These are phyloP conservation scores for Cichladusa arquata DNA, from an alignment of 2,113 vertebrate genomes.

Conservation along the genomic window DNA sequence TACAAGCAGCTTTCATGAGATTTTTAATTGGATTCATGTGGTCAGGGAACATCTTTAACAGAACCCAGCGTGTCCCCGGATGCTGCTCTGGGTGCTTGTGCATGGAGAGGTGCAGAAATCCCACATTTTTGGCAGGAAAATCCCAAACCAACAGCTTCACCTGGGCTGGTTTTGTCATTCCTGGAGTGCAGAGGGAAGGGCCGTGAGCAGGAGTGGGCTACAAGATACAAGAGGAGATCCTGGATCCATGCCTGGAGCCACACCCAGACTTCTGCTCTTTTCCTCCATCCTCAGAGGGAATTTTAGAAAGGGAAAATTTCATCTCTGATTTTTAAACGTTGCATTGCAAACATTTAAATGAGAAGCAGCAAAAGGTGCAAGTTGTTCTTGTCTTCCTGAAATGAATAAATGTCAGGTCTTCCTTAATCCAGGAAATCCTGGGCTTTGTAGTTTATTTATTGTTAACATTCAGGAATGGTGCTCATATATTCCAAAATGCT, in stretches of 20 bases:
- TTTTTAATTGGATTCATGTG: background rate
- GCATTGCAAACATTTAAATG: background rate
- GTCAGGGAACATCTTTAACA: background rate
- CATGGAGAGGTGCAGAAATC: background rate
- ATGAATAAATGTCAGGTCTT: background rate
- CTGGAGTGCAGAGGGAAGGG: too few species aligned
- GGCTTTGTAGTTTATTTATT: background rate
- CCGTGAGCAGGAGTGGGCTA: too few species aligned
- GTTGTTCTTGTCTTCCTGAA: background rate
- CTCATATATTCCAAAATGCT: background rate
- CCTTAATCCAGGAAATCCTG: background rate
- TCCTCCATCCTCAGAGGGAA: background rate
- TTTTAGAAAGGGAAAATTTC: background rate
- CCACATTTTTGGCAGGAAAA: background rate
- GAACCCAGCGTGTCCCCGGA: background rate
- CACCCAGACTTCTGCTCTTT: rapidly evolving
- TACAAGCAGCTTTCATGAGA: background rate
- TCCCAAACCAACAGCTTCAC: background rate
- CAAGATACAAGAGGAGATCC: rapidly evolving
- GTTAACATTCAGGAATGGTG: background rate
- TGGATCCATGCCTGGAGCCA: background rate
- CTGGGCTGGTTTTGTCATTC: background rate
- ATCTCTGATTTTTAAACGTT: background rate
- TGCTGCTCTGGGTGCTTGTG: rapidly evolving
- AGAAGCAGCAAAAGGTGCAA: background rate